Conservation (phyloP, 1,140 invertebrate species). For the Amphibalanus amphitrite region DNA sequence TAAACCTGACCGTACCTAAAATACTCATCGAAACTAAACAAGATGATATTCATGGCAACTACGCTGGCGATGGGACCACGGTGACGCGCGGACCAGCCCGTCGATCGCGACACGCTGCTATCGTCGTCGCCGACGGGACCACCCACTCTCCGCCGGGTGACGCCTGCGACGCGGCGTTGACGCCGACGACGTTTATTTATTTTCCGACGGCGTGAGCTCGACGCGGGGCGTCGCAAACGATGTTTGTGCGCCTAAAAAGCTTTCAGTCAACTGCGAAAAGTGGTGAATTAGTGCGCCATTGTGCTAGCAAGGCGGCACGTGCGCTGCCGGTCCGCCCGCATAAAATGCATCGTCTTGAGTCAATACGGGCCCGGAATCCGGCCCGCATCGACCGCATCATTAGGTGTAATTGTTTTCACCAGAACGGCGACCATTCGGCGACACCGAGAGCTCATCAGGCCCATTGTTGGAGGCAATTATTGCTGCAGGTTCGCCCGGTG, state of each 20-base stretch:
- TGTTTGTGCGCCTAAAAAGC: not conserved
- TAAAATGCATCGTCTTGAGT: not conserved
- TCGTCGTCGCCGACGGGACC: not conserved
- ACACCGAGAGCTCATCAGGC: not conserved
- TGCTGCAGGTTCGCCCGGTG: not conserved
- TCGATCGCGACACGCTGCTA: too few relatives aligned
- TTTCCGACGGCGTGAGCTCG: not conserved
- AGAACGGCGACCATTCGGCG: not conserved
- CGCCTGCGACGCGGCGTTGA: too few relatives aligned
- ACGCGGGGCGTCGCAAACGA: not conserved
- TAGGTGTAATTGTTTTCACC: constrained; percentile 1
- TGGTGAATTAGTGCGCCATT: not conserved
- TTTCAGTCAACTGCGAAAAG: constrained; percentile 1
- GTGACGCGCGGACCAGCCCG: too few relatives aligned
- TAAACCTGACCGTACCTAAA: too few relatives aligned
- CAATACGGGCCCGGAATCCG: not conserved
- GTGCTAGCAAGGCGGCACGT: not conserved
- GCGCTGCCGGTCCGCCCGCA: not conserved
- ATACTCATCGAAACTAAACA: too few relatives aligned
- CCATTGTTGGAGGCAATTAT: not conserved
- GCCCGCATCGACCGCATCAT: not conserved
- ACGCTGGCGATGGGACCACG: too few relatives aligned
- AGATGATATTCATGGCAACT: too few relatives aligned
- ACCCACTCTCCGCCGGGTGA: not conserved
- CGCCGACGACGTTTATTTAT: not conserved